Conservation (phyloP, 1,140 invertebrate genomes). For the Mamestra configurata region DNA sequence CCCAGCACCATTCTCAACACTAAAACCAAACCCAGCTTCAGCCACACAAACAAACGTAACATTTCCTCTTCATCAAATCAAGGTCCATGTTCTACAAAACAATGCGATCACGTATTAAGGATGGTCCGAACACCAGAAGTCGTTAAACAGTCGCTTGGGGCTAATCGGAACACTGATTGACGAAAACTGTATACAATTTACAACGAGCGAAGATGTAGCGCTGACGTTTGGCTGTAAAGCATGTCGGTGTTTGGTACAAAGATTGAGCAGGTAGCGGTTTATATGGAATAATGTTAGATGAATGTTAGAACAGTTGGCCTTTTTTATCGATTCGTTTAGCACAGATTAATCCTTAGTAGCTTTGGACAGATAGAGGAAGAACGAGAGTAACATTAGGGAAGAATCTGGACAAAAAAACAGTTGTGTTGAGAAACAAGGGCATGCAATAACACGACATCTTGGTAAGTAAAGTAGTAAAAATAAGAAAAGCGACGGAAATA, state of each 20-base stretch:
- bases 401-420: too few relatives aligned
- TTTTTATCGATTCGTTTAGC: too few relatives aligned
- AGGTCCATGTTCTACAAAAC: slow-evolving; percentile 41
- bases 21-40: neutral
- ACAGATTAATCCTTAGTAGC: too few relatives aligned
- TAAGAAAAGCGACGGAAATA: too few relatives aligned
- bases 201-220: slow-evolving; percentile 50
- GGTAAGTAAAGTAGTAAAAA: too few relatives aligned
- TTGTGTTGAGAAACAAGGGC: too few relatives aligned
- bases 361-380: too few relatives aligned
- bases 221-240: slow-evolving; percentile 49
- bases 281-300: neutral
- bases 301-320: too few relatives aligned
- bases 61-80: neutral
- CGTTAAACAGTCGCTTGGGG: slow-evolving; percentile 51
- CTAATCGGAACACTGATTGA: slow-evolving; percentile 54
- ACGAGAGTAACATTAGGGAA: too few relatives aligned
- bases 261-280: neutral
- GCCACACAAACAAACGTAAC: slow-evolving; percentile 1
- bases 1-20: neutral
- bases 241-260: slow-evolving; percentile 18
- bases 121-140: slow-evolving; percentile 54
- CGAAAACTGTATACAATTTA: slow-evolving; percentile 57
- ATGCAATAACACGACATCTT: too few relatives aligned
- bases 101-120: slow-evolving; percentile 32